A percentile compares a stretch with the other conserved stretches of the same genome.
These are phyloP conservation scores for Cichlasoma orientale DNA, from an alignment of 2,797 vertebrate species.

Conservation along the genomic window DNA sequence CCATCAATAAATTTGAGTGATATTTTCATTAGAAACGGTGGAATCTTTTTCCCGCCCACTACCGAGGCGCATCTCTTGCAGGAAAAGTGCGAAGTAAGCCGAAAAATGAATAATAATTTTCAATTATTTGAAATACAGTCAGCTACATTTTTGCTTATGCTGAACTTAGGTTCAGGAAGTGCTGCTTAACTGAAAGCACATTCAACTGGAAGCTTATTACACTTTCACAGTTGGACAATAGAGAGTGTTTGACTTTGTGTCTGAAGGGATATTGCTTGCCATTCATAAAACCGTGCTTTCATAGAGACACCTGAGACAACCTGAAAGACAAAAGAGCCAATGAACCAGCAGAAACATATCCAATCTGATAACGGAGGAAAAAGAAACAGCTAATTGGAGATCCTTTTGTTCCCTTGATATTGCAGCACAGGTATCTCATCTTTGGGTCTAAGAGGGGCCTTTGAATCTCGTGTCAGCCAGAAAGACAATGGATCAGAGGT, in stretches of 20 bases:
- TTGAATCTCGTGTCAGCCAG: slow-evolving; percentile 39
- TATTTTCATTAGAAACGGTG: slow-evolving; percentile 16
- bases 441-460: slow-evolving; percentile 29
- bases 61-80: not conserved
- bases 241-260: slow-evolving; percentile 42
- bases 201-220: slow-evolving; percentile 43
- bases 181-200: slow-evolving; percentile 11
- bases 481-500: slow-evolving; percentile 51
- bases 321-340: slow-evolving; percentile 62
- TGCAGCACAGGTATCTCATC: slow-evolving; percentile 47
- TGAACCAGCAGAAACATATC: slow-evolving; percentile 47
- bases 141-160: slow-evolving; percentile 17
- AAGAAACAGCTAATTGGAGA: slow-evolving; percentile 31
- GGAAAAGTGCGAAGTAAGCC: slow-evolving; percentile 17
- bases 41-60: not conserved
- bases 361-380: slow-evolving; percentile 48
- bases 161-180: slow-evolving; percentile 5
- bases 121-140: slow-evolving; percentile 18
- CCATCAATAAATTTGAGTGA: slow-evolving; percentile 19
- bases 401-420: slow-evolving; percentile 45
- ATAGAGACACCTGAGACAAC: slow-evolving; percentile 30
- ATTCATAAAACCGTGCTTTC: slow-evolving; percentile 44
- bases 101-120: slow-evolving; percentile 16
- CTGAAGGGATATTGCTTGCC: slow-evolving; percentile 46
- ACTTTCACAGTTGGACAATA: slow-evolving; percentile 25